Percentiles rank a stretch among this genome's conserved stretches.
phyloP scores from a whole-genome alignment of 1,140 invertebrate species.

The Nasonia vitripennis region DNA sequence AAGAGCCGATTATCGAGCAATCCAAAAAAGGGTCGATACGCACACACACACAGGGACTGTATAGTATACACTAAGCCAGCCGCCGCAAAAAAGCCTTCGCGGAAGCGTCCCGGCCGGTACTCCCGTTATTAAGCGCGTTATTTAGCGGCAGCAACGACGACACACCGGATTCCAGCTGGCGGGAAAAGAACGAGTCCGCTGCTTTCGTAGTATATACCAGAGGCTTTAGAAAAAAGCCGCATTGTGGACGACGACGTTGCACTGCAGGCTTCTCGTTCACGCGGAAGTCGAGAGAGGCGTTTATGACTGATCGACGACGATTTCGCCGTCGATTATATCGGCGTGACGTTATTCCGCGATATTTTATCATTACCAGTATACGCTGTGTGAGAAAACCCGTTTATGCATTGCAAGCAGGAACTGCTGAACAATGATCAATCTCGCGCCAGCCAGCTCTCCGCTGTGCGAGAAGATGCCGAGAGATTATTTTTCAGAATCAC shows the following conservation, averaged over 20 bases:
- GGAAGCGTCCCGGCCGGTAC: background rate
- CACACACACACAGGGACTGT: background rate
- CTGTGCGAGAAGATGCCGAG: too few relatives aligned
- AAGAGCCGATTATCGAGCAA: background rate
- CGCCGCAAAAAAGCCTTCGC: background rate
- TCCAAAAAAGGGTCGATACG: background rate
- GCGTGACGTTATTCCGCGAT: background rate
- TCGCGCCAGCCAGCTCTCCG: background rate
- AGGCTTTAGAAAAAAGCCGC: background rate
- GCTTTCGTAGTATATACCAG: background rate
- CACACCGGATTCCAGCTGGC: background rate
- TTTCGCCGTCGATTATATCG: background rate
- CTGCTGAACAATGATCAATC: background rate
- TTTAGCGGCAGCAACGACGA: conserved; percentile 26
- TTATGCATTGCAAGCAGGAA: background rate
- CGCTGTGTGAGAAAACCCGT: too few relatives aligned
- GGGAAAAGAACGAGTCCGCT: conserved; percentile 10
- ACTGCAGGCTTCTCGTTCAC: background rate
- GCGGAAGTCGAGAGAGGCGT: background rate
- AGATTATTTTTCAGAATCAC: background rate
- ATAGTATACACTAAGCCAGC: background rate
- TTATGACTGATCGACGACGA: background rate
- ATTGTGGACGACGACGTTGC: background rate
- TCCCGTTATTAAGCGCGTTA: conserved; percentile 41
- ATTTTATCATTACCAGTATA: background rate